A percentile compares a stretch with the other conserved stretches of the same genome.
Evolutionary conservation across 2,113 vertebrate species (phyloP).

Genomic region (Microcebus tavaratra): DNA sequence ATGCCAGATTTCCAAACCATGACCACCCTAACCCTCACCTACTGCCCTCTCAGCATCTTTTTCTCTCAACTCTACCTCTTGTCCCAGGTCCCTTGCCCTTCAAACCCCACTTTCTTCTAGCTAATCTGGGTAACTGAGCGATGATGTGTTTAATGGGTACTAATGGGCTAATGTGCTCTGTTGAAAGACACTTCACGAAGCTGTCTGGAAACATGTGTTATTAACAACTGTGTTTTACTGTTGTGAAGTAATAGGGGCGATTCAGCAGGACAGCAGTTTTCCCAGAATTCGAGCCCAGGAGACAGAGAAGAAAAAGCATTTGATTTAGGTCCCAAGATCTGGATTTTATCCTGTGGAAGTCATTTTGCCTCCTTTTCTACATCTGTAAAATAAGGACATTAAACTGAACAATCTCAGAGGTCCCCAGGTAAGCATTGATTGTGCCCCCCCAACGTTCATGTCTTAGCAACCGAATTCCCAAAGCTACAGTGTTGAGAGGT

Average conservation of each 20-base stretch:
- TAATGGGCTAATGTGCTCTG: not conserved
- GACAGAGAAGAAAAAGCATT: not conserved
- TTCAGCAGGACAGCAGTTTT: not conserved
- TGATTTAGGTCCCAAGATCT: not conserved
- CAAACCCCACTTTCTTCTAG: not conserved
- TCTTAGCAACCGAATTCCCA: not conserved
- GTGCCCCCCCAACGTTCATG: not conserved
- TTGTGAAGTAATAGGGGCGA: not conserved
- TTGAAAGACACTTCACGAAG: not conserved
- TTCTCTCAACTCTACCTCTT: not conserved
- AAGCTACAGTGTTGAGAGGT: not conserved
- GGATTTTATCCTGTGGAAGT: not conserved
- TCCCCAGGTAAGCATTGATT: not conserved
- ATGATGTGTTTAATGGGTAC: not conserved
- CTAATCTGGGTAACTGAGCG: not conserved
- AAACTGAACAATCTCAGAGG: not conserved
- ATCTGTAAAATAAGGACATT: not conserved
- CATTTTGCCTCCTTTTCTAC: not conserved
- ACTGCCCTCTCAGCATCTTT: not conserved
- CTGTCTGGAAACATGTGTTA: slow-evolving; percentile 25
- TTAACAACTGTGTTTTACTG: not conserved
- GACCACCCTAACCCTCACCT: not conserved
- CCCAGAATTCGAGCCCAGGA: not conserved
- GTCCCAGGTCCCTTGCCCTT: not conserved
- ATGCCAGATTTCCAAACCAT: not conserved